Evolutionary conservation across 2,888 invertebrate species (phyloP).

Genomic region (Andrena praecox): DNA sequence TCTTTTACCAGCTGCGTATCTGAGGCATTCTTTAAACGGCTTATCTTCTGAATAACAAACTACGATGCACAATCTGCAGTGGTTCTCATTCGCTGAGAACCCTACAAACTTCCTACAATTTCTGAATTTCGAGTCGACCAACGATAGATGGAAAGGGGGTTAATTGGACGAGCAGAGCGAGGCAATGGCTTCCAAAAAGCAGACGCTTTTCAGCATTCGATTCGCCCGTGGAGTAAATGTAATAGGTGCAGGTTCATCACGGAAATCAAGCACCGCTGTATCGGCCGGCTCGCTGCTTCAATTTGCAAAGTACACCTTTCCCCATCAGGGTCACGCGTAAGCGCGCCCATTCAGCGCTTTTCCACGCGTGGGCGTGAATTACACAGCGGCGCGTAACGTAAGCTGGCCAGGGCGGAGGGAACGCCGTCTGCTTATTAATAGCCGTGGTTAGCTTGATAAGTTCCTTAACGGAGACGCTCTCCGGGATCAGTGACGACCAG

Average conservation of each 20-base stretch:
- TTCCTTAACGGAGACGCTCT: not conserved
- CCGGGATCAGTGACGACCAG: not conserved
- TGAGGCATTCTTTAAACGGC: no score
- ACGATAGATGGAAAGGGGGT: not conserved
- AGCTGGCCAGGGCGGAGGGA: conserved; percentile 12
- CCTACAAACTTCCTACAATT: no score
- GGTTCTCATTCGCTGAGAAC: no score
- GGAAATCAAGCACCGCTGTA: not conserved
- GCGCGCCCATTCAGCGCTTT: conserved; percentile 1
- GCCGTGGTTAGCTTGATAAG: conserved; percentile 12
- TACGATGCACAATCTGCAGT: no score
- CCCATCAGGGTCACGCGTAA: not conserved
- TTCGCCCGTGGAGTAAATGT: not conserved
- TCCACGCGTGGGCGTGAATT: conserved; percentile 41
- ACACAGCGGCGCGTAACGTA: conserved; percentile 8
- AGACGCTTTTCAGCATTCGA: not conserved
- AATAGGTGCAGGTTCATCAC: not conserved
- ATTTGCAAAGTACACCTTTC: not conserved
- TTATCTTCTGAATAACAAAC: no score
- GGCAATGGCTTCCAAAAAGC: not conserved
- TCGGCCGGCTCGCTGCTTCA: not conserved
- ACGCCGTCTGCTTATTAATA: conserved; percentile 34
- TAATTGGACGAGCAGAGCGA: not conserved
- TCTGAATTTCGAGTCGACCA: no score
- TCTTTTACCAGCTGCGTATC: no score